A percentile compares a stretch with the other conserved stretches of the same genome.
These are phyloP conservation scores for Watersipora subatra DNA, from an alignment of 1,140 invertebrate species.

Conservation along the genomic window DNA sequence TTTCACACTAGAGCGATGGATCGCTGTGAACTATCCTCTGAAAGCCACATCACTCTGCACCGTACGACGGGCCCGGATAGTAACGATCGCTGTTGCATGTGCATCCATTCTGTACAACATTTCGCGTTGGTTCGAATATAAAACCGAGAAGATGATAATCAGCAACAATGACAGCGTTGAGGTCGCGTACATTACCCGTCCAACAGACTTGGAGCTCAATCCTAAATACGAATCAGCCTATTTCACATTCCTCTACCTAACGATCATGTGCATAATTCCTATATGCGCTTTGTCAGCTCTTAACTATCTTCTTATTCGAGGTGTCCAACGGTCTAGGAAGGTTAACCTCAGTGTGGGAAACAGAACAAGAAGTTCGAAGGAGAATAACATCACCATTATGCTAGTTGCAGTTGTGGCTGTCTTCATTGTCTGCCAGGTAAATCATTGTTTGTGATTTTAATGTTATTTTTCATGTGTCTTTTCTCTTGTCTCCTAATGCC, in stretches of 20 bases:
- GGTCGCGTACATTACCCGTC: constrained; percentile 7
- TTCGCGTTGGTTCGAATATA: constrained; percentile 48
- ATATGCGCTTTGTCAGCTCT: constrained; percentile 68
- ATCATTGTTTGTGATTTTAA: too few species aligned
- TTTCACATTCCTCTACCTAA: constrained; percentile 79
- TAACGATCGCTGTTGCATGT: constrained; percentile 65
- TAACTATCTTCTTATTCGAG: constrained; percentile 69
- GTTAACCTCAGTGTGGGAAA: constrained; percentile 30
- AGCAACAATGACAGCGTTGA: constrained; percentile 16
- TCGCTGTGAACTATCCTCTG: constrained; percentile 87
- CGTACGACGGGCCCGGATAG: constrained; percentile 68
- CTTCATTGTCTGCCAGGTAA: constrained; percentile 69
- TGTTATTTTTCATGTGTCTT: too few species aligned
- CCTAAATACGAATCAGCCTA: constrained; percentile 62
- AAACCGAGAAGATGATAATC: constrained; percentile 34
- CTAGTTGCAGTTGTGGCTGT: constrained; percentile 81
- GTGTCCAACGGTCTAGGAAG: constrained; percentile 29
- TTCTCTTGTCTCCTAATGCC: too few species aligned
- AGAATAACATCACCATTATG: constrained; percentile 60
- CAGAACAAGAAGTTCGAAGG: constrained; percentile 26
- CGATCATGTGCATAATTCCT: constrained; percentile 81
- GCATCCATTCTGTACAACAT: constrained; percentile 77
- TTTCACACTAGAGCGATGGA: constrained; percentile 86
- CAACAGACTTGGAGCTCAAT: constrained; percentile 49
- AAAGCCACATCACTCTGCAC: constrained; percentile 76